Base-by-base conservation (phyloP, 2,888 invertebrate species). In the Deilephila porcellus region DNA sequence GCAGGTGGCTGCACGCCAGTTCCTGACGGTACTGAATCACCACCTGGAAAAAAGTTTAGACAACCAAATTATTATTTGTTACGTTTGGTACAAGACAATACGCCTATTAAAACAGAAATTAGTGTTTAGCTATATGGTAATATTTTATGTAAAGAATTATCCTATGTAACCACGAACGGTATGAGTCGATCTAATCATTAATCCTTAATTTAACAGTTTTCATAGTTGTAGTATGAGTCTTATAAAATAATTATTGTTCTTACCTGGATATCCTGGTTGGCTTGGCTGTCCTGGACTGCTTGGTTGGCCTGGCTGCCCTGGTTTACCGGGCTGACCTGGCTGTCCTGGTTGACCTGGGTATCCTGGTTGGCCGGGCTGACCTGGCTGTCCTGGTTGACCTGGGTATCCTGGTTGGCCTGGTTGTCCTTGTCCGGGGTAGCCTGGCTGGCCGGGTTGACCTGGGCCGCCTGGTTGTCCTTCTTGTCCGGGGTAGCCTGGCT, bases 1-100 rank as follows among this genome's bases (percentile, higher is more conserved):
- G 95, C 91, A 70, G 96, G 95, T 70, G 95, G 95, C 76, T 95
- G 92, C 32, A 93, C 93, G 70, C 94, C 93, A 74, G 94, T 91
- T 74, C 93, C 94, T 32, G 90, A 84, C 17, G 94, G 93, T 72
- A 86, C 86, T n/a, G 92, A 90, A 83, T 93, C 89, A 74, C 83
- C 88, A 74, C 83, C 88, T 87, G 80, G 83, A 85, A 20, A 82
- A 86, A 56, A 56, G 56, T 56, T 5, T 4, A n/a, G n/a, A 5
- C 80, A 62, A 6, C 79, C 80, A 8, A 83, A 82, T 2, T 76
- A 70, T 53, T 76, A 14, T 52, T 79, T 80, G 8, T 85, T 14
- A 76, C 76, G 77, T 19, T 74, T 29, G 19, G 45, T 45, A 11
- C 45, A 45, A 11, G 11, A 14, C 45, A 45, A 11, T 32, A 32